Evolutionary conservation across 2,888 invertebrate genomes (phyloP).

Genomic region (Dexiosoma caninum): DNA sequence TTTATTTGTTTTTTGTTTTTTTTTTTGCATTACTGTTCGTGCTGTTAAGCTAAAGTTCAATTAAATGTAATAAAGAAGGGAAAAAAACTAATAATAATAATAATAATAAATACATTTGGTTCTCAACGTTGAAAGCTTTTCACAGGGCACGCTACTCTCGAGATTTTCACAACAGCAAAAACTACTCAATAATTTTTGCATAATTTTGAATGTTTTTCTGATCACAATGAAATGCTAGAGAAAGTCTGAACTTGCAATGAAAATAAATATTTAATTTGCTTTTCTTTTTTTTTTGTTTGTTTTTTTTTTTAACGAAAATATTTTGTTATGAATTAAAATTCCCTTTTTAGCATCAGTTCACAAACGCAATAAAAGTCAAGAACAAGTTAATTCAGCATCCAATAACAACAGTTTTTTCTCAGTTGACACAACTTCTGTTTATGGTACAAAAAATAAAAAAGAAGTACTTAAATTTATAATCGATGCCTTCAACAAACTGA

Average conservation of each 20-base stretch:
- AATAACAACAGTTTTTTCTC: constrained; percentile 9
- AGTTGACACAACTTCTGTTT: constrained; percentile 1
- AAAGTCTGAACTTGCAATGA: constrained; percentile 14
- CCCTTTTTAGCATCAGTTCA: neutral
- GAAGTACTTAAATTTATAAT: constrained; percentile 10
- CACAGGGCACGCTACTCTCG: neutral
- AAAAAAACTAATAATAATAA: too few relatives aligned
- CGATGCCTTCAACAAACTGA: constrained; percentile 10
- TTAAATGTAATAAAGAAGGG: constrained; percentile 22
- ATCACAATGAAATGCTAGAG: neutral
- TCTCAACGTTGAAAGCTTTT: neutral
- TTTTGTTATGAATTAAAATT: too few relatives aligned
- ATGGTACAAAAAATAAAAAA: too few relatives aligned
- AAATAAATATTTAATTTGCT: neutral
- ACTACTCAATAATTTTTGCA: constrained; percentile 14
- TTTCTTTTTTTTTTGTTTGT: neutral
- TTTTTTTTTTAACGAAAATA: too few relatives aligned
- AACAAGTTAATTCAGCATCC: constrained; percentile 33
- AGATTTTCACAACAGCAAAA: neutral
- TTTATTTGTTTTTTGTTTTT: constrained; percentile 16
- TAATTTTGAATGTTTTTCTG: constrained; percentile 1
- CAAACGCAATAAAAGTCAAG: constrained; percentile 26
- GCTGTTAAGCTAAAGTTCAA: constrained; percentile 46
- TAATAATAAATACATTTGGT: too few relatives aligned
- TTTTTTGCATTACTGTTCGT: neutral